These are phyloP conservation scores for Pachymerium ferrugineum DNA, from an alignment of 2,888 invertebrate species.

Conservation along the genomic window DNA sequence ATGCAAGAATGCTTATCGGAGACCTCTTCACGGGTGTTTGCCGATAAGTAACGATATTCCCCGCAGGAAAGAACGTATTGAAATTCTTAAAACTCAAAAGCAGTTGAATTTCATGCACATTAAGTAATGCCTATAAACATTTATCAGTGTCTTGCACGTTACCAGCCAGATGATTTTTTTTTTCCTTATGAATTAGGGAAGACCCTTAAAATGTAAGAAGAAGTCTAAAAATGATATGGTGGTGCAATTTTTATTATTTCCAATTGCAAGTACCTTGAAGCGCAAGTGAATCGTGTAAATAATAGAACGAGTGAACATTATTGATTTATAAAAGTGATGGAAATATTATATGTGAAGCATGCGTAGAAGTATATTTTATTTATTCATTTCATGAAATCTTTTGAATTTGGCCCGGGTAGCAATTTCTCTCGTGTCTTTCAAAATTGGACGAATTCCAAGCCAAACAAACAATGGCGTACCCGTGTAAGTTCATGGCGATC, in stretches of 20 bases:
- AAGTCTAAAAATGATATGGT: neutral
- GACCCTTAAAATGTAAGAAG: too few species aligned
- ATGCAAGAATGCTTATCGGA: conserved; percentile 24
- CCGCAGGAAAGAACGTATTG: conserved; percentile 19
- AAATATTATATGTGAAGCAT: neutral
- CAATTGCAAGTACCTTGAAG: neutral
- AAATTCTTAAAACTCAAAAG: conserved; percentile 18
- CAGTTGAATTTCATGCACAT: conserved; percentile 23
- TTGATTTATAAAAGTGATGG: neutral
- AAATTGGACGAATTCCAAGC: conserved; percentile 21
- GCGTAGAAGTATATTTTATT: neutral
- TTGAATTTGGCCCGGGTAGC: neutral
- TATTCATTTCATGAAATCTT: neutral
- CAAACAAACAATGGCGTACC: conserved; percentile 1
- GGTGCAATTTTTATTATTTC: neutral
- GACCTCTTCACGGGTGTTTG: conserved; percentile 16
- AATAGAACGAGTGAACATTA: neutral
- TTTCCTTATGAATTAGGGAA: too few species aligned
- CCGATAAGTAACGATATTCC: conserved; percentile 25
- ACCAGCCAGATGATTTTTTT: neutral
- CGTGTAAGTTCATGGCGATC: neutral
- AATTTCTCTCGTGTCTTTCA: neutral
- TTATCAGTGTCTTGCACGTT: conserved; percentile 19
- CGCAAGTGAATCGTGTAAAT: neutral
- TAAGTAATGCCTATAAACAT: conserved; percentile 27